Evolutionary conservation across 2,797 vertebrate species (phyloP).

Genomic region (Epinephelus malabaricus): DNA sequence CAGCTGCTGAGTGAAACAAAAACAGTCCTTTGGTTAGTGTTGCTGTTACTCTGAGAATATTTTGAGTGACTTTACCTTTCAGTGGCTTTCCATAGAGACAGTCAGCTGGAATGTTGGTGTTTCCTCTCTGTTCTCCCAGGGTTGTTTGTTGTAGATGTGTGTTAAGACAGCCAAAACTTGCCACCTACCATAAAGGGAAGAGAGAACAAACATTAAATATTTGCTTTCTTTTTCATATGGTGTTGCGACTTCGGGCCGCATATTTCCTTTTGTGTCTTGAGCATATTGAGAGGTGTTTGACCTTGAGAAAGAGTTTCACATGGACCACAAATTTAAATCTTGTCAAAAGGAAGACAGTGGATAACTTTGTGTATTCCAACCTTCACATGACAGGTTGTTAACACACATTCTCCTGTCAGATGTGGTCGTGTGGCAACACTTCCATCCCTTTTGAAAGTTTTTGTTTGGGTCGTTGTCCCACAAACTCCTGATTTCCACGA

Average conservation of each 20-base stretch:
- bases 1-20: constrained; percentile 45
- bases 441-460: constrained; percentile 24
- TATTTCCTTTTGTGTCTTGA: constrained; percentile 80
- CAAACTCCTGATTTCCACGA: constrained; percentile 13
- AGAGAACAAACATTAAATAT: constrained; percentile 86
- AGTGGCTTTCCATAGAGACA: constrained; percentile 61
- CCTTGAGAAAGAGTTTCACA: constrained; percentile 62
- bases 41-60: constrained; percentile 38
- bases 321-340: constrained; percentile 39
- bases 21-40: constrained; percentile 51
- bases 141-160: constrained; percentile 84
- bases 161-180: constrained; percentile 78
- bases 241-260: constrained; percentile 78
- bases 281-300: constrained; percentile 59
- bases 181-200: constrained; percentile 81
- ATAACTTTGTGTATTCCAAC: constrained; percentile 27
- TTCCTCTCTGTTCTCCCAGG: constrained; percentile 60
- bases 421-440: constrained; percentile 46
- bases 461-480: constrained; percentile 19
- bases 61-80: constrained; percentile 45
- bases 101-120: constrained; percentile 73
- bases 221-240: constrained; percentile 78
- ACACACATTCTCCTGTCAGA: constrained; percentile 35
- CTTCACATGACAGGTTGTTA: constrained; percentile 27
- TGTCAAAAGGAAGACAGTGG: constrained; percentile 22